These are phyloP conservation scores for Erebia aethiops DNA, from an alignment of 2,888 invertebrate genomes.

Conservation along the genomic window DNA sequence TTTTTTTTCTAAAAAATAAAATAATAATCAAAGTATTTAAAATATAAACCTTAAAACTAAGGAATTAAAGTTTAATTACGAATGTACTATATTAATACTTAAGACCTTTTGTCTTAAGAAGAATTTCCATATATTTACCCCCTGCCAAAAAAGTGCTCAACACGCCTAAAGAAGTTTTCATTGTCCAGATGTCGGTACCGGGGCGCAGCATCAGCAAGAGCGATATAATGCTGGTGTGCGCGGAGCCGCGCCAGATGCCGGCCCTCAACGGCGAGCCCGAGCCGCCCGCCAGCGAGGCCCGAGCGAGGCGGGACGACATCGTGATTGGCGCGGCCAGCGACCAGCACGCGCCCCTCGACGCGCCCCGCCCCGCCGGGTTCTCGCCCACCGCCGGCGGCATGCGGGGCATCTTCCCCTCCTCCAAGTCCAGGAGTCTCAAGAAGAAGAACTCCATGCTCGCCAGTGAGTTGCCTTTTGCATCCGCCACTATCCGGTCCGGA, in stretches of 20 bases:
- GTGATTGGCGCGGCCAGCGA: slow-evolving; percentile 30
- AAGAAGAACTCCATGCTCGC: slow-evolving; percentile 89
- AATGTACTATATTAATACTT: no score
- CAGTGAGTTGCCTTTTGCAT: slow-evolving; percentile 79
- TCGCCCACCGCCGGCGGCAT: slow-evolving; percentile 77
- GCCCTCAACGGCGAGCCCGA: slow-evolving; percentile 56
- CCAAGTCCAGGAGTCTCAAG: slow-evolving; percentile 85
- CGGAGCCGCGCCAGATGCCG: slow-evolving; percentile 58
- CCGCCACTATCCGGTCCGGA: no score
- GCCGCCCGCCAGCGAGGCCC: slow-evolving; percentile 29
- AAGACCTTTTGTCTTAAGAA: no score
- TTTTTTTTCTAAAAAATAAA: no score
- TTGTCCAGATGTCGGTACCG: slow-evolving; percentile 58
- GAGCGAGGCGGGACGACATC: slow-evolving; percentile 27
- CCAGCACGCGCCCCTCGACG: slow-evolving; percentile 40
- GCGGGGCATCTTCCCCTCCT: slow-evolving; percentile 81
- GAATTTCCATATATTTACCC: no score
- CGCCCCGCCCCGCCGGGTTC: slow-evolving; percentile 43
- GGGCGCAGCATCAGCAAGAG: slow-evolving; percentile 68
- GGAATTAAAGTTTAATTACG: no score
- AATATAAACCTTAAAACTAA: no score
- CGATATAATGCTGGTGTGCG: slow-evolving; percentile 65
- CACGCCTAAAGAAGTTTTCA: no score
- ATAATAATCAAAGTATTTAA: no score
- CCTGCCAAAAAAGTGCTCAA: no score